These are phyloP conservation scores for Bombus waltoni DNA, from an alignment of 1,140 invertebrate genomes.

Conservation along the genomic window DNA sequence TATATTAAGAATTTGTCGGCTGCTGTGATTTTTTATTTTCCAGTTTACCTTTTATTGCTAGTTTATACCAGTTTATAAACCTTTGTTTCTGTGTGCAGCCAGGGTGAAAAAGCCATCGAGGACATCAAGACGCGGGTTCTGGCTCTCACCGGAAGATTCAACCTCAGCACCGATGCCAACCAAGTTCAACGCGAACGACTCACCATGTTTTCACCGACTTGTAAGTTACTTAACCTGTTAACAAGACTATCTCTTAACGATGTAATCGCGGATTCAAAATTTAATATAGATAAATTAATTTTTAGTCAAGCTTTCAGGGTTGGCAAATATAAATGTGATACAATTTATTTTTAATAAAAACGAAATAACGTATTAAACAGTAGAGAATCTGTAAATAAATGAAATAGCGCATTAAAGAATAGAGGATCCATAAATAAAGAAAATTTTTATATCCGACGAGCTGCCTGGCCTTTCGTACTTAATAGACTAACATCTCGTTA, in stretches of 20 bases:
- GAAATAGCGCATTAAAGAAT: neutral
- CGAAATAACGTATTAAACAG: too few species aligned
- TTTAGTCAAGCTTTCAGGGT: neutral
- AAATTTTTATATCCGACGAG: neutral
- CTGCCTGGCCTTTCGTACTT: neutral
- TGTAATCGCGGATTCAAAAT: neutral
- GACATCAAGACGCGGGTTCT: constrained; percentile 78
- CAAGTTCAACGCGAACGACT: constrained; percentile 76
- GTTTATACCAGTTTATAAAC: neutral
- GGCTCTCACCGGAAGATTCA: constrained; percentile 78
- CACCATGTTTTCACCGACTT: constrained; percentile 78
- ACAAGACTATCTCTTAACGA: constrained; percentile 21
- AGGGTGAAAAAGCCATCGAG: constrained; percentile 79
- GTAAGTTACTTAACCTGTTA: constrained; percentile 68
- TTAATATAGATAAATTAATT: neutral
- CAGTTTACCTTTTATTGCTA: too few species aligned
- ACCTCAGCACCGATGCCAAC: constrained; percentile 71
- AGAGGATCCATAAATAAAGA: neutral
- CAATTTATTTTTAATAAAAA: neutral
- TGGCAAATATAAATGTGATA: neutral
- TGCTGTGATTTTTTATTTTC: neutral
- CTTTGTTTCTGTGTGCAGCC: constrained; percentile 73
- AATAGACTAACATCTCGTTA: neutral
- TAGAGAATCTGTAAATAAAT: neutral
- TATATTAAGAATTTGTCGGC: neutral